Conservation (phyloP, 2,113 vertebrate species). For the Mobula birostris region DNA sequence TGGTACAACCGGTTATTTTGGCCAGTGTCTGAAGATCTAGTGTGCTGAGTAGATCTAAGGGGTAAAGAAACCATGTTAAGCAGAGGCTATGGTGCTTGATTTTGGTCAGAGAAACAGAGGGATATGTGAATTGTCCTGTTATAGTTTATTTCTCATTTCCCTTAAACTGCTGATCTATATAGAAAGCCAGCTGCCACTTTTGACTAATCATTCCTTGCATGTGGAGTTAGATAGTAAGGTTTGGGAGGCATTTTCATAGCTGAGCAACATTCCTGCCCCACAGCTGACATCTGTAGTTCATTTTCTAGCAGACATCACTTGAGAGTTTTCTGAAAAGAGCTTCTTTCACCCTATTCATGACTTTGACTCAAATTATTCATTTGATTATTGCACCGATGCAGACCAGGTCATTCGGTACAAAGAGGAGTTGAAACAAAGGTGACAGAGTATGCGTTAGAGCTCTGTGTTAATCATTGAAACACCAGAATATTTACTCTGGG, state of each 20-base stretch:
- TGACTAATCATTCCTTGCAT: not conserved
- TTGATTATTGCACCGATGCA: not conserved
- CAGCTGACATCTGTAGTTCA: not conserved
- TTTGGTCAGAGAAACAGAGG: not conserved
- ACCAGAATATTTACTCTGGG: not conserved
- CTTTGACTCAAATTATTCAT: not conserved
- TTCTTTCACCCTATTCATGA: not conserved
- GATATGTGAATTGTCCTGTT: not conserved
- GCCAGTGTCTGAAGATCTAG: conserved; percentile 53
- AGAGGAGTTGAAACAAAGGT: not conserved
- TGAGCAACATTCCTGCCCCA: not conserved
- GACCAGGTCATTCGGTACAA: not conserved
- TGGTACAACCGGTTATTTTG: conserved; percentile 56
- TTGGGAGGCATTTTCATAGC: not conserved
- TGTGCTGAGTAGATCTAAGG: conserved; percentile 55
- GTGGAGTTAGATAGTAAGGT: not conserved
- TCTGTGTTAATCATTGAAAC: not conserved
- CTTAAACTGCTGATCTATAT: not conserved
- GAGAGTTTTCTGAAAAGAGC: not conserved
- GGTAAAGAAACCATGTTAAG: not conserved
- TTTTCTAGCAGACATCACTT: not conserved
- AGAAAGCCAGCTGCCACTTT: not conserved
- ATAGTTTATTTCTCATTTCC: not conserved
- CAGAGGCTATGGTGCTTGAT: not conserved
- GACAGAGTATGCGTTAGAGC: not conserved